Conservation (phyloP, 1,140 invertebrate genomes). For the Saccostrea echinata region DNA sequence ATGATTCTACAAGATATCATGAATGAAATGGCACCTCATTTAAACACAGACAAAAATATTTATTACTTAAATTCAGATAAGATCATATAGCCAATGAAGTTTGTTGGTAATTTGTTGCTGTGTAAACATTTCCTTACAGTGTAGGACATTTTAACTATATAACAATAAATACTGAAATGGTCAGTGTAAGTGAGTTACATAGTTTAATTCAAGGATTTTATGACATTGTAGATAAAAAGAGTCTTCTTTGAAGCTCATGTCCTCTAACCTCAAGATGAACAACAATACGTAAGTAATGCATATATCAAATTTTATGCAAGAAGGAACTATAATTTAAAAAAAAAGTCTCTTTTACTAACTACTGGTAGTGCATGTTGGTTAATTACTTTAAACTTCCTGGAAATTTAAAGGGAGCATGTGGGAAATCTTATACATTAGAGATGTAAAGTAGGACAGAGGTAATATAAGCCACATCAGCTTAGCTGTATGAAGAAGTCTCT, state of each 20-base stretch:
- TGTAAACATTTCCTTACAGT: not conserved
- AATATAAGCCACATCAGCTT: no score
- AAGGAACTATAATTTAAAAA: no score
- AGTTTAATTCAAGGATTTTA: not conserved
- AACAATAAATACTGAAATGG: not conserved
- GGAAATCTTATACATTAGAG: no score
- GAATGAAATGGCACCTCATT: slow-evolving; percentile 2
- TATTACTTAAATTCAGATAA: not conserved
- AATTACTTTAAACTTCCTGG: no score
- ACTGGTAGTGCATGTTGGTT: no score
- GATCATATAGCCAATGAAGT: not conserved
- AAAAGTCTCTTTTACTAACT: no score
- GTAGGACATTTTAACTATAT: not conserved
- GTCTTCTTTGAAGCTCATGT: not conserved
- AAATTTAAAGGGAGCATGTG: no score
- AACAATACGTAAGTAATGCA: slow-evolving; percentile 18
- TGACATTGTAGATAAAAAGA: not conserved
- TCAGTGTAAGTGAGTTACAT: not conserved
- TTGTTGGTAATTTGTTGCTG: not conserved
- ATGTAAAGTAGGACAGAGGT: no score
- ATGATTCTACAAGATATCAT: not conserved
- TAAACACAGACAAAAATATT: not conserved
- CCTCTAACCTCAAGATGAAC: not conserved
- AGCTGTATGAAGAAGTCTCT: no score
- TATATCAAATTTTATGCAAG: no score